These are phyloP conservation scores for Neosalanx taihuensis DNA, from an alignment of 2,797 vertebrate species.

Conservation along the genomic window DNA sequence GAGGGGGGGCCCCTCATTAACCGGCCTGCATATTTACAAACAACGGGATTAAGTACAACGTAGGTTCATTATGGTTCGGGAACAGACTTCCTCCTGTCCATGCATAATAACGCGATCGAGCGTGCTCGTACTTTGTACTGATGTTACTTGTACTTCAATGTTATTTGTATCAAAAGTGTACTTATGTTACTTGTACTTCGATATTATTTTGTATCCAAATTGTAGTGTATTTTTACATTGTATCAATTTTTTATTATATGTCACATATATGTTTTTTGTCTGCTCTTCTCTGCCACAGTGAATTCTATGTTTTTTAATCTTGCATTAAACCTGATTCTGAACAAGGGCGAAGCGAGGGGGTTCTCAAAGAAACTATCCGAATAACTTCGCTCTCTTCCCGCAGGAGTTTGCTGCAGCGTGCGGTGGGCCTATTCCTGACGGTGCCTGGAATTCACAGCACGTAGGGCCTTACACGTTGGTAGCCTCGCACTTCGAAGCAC, in stretches of 20 bases:
- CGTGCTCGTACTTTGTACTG: constrained; percentile 1
- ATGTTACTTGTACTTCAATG: too few relatives aligned
- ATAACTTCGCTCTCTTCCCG: neutral
- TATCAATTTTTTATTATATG: too few relatives aligned
- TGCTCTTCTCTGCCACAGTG: too few relatives aligned
- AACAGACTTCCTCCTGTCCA: constrained; percentile 22
- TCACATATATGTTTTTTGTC: too few relatives aligned
- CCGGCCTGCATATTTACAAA: constrained; percentile 84
- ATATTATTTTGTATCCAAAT: too few relatives aligned
- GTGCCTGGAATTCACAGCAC: neutral
- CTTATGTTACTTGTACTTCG: too few relatives aligned
- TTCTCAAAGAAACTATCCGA: neutral
- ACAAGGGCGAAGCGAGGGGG: neutral
- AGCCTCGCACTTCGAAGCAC: neutral
- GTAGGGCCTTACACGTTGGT: neutral
- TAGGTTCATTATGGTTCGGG: constrained; percentile 39
- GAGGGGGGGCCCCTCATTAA: constrained; percentile 81
- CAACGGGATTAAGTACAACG: constrained; percentile 72
- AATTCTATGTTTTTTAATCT: too few relatives aligned
- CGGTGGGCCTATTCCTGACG: neutral
- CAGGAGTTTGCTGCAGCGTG: neutral
- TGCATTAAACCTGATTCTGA: too few relatives aligned
- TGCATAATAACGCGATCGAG: constrained; percentile 3
- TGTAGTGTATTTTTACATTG: too few relatives aligned
- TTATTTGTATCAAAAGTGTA: too few relatives aligned